phyloP scores from a whole-genome alignment of 2,797 vertebrate genomes.

The Glyptemys insculpta region DNA sequence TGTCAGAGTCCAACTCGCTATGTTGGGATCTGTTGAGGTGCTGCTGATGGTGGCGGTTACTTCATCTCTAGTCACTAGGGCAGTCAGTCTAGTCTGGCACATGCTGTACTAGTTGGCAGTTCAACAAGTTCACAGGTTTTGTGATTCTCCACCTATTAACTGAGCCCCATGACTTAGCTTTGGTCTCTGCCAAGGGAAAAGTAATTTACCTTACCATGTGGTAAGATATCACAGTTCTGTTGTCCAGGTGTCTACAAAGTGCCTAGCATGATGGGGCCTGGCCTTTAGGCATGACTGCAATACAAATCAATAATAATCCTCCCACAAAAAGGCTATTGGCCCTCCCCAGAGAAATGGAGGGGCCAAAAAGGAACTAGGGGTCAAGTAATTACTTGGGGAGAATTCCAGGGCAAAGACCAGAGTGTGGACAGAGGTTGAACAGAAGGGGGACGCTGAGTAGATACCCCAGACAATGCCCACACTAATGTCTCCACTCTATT shows the following conservation, averaged over 20 bases:
- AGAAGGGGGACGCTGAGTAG: background rate
- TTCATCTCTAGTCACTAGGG: background rate
- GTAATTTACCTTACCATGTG: background rate
- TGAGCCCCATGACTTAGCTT: background rate
- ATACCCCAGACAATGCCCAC: background rate
- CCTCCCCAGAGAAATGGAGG: background rate
- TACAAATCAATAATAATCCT: background rate
- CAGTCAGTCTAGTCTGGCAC: background rate
- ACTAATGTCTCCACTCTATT: background rate
- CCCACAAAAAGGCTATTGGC: background rate
- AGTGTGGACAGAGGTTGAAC: background rate
- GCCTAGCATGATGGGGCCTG: rapidly evolving
- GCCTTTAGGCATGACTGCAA: background rate
- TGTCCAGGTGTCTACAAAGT: rapidly evolving
- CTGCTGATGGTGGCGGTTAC: background rate
- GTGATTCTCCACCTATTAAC: rapidly evolving
- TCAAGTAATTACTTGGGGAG: background rate
- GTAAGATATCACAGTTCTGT: background rate
- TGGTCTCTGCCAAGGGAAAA: background rate
- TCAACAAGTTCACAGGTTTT: background rate
- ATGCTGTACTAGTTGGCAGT: background rate
- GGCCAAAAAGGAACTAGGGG: background rate
- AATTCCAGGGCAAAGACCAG: background rate
- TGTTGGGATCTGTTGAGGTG: background rate
- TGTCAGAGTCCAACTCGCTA: background rate